Base-by-base conservation (phyloP, 2,113 vertebrate genomes). In the Pterocles burchelli region DNA sequence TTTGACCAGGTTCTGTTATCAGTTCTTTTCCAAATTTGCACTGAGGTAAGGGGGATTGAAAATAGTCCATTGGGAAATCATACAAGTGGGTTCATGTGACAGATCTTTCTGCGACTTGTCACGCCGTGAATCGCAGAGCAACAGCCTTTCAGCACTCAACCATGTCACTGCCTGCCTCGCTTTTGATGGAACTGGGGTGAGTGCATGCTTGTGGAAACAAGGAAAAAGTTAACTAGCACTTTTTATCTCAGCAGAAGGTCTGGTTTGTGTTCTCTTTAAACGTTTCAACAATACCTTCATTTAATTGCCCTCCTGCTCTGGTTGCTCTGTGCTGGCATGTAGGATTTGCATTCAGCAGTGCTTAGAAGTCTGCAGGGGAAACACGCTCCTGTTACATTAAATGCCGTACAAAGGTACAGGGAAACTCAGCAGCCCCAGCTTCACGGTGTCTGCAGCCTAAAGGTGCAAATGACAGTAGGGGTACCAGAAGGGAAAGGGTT, bases 121-220 rank as follows among this genome's bases (percentile, higher is more conserved):
- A 90, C 55, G 74, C 91, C 0, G 9, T 34, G 85, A 95, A 96
- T 73, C 95, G 91, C 93, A 88, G 66, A 89, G 85, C 87, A 93
- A 31, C 93, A 95, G 81, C 94, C 87, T 96, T 96, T 96, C 95
- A 96, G 58, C 95, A 91, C 91, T 76, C 78, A 84, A 29, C 81
- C 51, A 25, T 94, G 91, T 75, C 91, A 46, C 65, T 85, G 91
- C 80, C 76, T 92, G 94, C 74, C 52, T 88, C 3, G 4, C 79
- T 92, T 95, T 38, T 85, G 87, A 89, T 73, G 89, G 91, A 96
- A 89, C 54, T 83, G 81, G 81, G 74, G 49, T 93, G 84, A 85
- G n/a, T 18, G 45, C 0, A 0, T 73, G 88, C 85, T 36, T 58
- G 76, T 59, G 72, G 68, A 67, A 96, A 77, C 3, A 7, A 77